Evolutionary conservation across 2,797 vertebrate genomes (phyloP).

Genomic region (Microctenopoma stevenorrisi): DNA sequence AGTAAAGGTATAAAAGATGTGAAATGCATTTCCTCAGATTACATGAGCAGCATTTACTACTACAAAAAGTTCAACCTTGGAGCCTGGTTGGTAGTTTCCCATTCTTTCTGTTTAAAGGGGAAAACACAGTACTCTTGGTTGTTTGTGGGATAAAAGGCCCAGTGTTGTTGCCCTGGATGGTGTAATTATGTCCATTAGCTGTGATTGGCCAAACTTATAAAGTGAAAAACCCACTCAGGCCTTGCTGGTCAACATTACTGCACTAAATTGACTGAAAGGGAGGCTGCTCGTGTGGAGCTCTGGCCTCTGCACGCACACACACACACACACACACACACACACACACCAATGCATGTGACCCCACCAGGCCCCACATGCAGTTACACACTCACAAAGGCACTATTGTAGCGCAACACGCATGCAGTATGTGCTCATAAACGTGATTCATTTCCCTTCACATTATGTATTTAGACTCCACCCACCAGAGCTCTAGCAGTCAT

Average conservation of each 20-base stretch:
- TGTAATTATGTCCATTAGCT: constrained; percentile 59
- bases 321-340: constrained; percentile 8
- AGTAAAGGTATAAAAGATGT: too few relatives aligned
- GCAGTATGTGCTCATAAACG: constrained; percentile 6
- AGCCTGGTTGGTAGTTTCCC: constrained; percentile 8
- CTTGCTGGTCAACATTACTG: constrained; percentile 29
- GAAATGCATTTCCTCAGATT: background rate
- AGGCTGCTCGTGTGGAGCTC: constrained; percentile 27
- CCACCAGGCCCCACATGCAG: background rate
- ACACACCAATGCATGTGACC: constrained; percentile 19
- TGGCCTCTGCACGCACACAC: constrained; percentile 6
- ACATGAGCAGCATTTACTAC: background rate
- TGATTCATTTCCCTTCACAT: constrained; percentile 23
- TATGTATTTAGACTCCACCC: constrained; percentile 38
- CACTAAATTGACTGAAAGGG: constrained; percentile 52
- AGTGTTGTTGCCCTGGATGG: constrained; percentile 31
- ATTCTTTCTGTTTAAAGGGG: constrained; percentile 8
- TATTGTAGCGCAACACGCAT: background rate
- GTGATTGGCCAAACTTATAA: constrained; percentile 37
- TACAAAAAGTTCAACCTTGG: background rate
- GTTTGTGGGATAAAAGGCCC: constrained; percentile 24
- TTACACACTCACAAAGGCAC: background rate
- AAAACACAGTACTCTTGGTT: background rate
- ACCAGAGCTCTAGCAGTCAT: constrained; percentile 35
- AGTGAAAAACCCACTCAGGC: constrained; percentile 41